A percentile compares a stretch with the other conserved stretches of the same genome.
phyloP scores from a whole-genome alignment of 2,797 vertebrate species.

The Vireo griseus region DNA sequence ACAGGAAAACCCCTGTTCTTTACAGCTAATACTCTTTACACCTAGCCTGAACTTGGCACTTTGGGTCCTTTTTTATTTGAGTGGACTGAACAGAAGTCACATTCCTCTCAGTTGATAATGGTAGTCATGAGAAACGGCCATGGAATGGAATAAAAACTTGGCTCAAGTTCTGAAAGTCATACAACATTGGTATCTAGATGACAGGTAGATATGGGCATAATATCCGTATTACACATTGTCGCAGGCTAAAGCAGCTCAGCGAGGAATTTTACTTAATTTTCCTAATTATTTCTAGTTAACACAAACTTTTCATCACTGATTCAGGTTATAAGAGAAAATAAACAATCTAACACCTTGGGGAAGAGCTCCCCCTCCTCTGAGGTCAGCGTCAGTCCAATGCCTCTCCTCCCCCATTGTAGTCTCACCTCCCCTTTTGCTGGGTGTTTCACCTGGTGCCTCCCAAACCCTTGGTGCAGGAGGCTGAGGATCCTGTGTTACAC shows the following conservation, averaged over 20 bases:
- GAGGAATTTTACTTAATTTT: background rate
- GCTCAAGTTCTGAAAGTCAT: background rate
- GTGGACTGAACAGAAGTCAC: accelerated
- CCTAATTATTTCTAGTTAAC: background rate
- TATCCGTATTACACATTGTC: background rate
- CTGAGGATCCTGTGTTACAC: accelerated
- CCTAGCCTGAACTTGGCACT: background rate
- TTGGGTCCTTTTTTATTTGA: background rate
- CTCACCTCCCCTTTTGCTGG: background rate
- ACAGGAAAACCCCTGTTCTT: background rate
- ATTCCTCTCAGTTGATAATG: background rate
- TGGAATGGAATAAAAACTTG: background rate
- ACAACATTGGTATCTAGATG: background rate
- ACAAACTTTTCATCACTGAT: background rate
- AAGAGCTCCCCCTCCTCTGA: accelerated
- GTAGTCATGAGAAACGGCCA: background rate
- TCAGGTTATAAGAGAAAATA: background rate
- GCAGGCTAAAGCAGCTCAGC: background rate
- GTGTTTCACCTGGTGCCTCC: background rate
- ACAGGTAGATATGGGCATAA: background rate
- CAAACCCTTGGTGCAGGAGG: background rate
- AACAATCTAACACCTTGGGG: background rate
- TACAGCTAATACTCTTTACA: background rate
- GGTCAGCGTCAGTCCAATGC: background rate
- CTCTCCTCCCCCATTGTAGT: accelerated